Conservation (phyloP, 2,888 invertebrate genomes). For the Eumacrocentrus americanus region DNA sequence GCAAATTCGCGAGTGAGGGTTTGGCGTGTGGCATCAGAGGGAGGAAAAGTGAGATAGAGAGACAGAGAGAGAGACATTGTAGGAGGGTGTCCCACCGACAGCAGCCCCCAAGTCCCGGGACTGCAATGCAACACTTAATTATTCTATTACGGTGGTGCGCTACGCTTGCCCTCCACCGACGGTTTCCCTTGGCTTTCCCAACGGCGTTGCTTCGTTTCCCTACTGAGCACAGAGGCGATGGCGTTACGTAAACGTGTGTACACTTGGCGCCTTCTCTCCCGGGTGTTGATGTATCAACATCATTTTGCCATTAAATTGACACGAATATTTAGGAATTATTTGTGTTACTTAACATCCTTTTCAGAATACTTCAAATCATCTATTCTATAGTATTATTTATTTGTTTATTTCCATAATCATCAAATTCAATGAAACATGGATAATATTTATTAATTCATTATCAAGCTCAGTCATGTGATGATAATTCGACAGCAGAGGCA, state of each 20-base stretch:
- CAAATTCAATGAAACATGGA: too few relatives aligned
- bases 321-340: too few relatives aligned
- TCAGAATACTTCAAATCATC: too few relatives aligned
- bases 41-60: background rate
- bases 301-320: background rate
- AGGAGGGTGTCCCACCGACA: background rate
- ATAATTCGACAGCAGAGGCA: too few relatives aligned
- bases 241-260: background rate
- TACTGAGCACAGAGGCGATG: background rate
- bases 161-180: constrained; percentile 18
- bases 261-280: background rate
- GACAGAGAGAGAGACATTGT: constrained; percentile 22
- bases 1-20: constrained; percentile 12
- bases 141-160: constrained; percentile 37
- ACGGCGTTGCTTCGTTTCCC: background rate
- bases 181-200: constrained; percentile 8
- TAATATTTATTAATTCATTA: too few relatives aligned
- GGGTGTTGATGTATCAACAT: background rate
- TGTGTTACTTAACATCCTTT: too few relatives aligned
- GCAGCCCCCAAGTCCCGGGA: constrained; percentile 6
- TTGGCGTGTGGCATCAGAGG: background rate
- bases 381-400: too few relatives aligned
- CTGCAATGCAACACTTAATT: constrained; percentile 37
- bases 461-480: too few relatives aligned
- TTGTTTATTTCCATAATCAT: too few relatives aligned